A percentile compares a stretch with the other conserved stretches of the same genome.
Evolutionary conservation across 2,888 invertebrate species (phyloP).

Genomic region (Himalopsyche kuldschensis): DNA sequence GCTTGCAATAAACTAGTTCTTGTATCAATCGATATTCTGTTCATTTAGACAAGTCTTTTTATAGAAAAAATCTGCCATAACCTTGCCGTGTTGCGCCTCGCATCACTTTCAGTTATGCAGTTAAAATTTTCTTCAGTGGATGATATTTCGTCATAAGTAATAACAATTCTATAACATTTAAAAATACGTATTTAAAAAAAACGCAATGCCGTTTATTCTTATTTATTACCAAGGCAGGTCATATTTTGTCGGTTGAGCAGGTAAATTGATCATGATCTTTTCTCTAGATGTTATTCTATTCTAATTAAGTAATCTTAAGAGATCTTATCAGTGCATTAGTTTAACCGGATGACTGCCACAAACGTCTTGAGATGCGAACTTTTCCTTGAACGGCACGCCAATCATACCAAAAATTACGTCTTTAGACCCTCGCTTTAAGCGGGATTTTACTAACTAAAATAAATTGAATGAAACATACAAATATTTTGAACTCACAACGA

Average conservation of each 20-base stretch:
- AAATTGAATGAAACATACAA: no score
- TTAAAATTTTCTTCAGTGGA: not conserved
- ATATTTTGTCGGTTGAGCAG: not conserved
- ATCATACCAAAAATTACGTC: no score
- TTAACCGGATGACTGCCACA: no score
- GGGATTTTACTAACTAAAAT: no score
- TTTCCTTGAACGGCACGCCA: no score
- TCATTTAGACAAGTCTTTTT: not conserved
- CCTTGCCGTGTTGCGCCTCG: not conserved
- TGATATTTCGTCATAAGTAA: not conserved
- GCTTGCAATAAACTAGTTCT: no score
- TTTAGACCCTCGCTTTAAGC: no score
- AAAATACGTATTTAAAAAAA: not conserved
- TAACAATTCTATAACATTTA: not conserved
- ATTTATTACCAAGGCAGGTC: not conserved
- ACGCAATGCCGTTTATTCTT: not conserved
- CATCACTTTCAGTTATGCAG: not conserved
- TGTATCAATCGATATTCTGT: not conserved
- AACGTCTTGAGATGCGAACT: no score
- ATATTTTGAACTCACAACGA: no score
- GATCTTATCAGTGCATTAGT: no score
- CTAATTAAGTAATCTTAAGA: no score
- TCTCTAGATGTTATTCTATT: not conserved
- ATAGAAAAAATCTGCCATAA: not conserved
- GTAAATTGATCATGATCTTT: not conserved